Base-by-base conservation (phyloP, 2,797 vertebrate genomes). In the Trematomus bernacchii region DNA sequence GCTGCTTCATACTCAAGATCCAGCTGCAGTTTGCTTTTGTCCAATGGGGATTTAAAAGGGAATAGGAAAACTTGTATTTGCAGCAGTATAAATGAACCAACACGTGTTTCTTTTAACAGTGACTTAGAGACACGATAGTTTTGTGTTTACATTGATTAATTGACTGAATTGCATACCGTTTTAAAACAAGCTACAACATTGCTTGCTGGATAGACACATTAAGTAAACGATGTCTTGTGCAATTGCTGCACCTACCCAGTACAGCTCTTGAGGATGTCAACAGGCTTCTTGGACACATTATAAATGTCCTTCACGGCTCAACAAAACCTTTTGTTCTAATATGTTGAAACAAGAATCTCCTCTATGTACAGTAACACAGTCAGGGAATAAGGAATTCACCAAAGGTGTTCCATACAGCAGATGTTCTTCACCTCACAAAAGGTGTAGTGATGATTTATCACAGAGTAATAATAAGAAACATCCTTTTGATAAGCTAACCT, bases 321-420 rank as follows among this genome's bases (percentile, higher is more conserved):
- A 68, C 62, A 50, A 58, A 73, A 46, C 2, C 9, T 14, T 19
- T 21, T 19, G 58, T 72, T 78, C 11, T 43, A 2, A 71, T 66
- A 71, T 71, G 65, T 73, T 21, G 65, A 80, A 76, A 79, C 44
- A 54, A 69, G 61, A 53, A 50, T 33, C 4, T 46, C 18, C 18
- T 65, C 33, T 4, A n/a, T 7, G 47, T 14, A 0, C 15, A 60
- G 67, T 16, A 23, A 19, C 27, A 15, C 3, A 1, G 19, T 15
- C 43, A 48, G 21, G 64, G 54, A 62, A 76, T 16, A 47, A 73
- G 81, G 82, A 86, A 86, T 70, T 27, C 27, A 27, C 65, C 15
- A 27, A 63, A 51, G 44, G 10, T 15, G n/a, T 50, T 64, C 40
- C 16, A 21, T 37, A 37, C 46, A 79, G 37, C 42, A 27, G 57